phyloP scores from a whole-genome alignment of 2,888 invertebrate genomes.

The Tenodera sinensis region DNA sequence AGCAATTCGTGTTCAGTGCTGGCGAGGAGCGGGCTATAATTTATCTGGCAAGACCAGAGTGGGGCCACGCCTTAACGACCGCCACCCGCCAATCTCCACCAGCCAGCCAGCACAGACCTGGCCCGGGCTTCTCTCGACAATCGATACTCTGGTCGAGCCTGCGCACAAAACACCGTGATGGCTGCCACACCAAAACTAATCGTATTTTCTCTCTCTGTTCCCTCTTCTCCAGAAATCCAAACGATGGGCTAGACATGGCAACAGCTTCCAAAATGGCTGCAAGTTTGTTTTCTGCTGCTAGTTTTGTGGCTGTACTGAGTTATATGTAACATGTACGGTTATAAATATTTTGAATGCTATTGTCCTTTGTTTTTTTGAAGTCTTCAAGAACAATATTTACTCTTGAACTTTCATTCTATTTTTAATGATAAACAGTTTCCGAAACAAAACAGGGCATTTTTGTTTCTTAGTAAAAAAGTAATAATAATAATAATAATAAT shows the following conservation, averaged over 20 bases:
- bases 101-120: neutral
- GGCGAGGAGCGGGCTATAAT: neutral
- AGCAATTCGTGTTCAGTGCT: neutral
- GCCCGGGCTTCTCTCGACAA: neutral
- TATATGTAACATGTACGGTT: no score
- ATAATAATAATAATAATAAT: no score
- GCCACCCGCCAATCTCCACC: slow-evolving; percentile 3
- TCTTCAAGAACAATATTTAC: no score
- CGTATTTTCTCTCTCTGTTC: neutral
- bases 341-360: no score
- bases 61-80: slow-evolving; percentile 1
- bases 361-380: no score
- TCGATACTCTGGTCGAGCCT: neutral
- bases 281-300: neutral
- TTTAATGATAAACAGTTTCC: no score
- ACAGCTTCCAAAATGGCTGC: neutral
- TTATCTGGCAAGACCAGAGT: neutral
- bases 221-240: neutral
- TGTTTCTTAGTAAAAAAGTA: no score
- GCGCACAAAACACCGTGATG: neutral
- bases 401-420: no score
- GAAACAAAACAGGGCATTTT: no score
- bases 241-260: neutral
- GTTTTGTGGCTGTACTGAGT: neutral
- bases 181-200: neutral